Evolutionary conservation across 2,888 invertebrate species (phyloP).

Genomic region (Callosobruchus maculatus): DNA sequence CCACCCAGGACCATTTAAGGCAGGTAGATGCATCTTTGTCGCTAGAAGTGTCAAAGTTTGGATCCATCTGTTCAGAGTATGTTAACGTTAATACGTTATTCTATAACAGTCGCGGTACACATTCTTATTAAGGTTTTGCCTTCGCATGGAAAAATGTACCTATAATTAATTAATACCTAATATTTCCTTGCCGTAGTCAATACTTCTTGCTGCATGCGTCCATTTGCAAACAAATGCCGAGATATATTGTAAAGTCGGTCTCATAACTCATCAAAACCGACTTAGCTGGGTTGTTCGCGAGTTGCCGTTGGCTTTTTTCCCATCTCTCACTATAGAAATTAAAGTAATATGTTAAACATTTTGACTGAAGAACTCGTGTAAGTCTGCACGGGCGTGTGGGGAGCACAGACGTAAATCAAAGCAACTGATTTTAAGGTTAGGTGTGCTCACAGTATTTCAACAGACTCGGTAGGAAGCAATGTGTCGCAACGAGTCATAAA

Average conservation of each 20-base stretch:
- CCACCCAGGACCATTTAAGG: too few relatives aligned
- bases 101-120: too few relatives aligned
- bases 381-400: neutral
- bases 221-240: neutral
- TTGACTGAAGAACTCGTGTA: neutral
- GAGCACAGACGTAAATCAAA: neutral
- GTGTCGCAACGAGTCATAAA: neutral
- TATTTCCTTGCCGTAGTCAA: neutral
- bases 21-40: too few relatives aligned
- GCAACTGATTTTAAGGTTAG: neutral
- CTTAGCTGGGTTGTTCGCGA: neutral
- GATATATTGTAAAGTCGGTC: neutral
- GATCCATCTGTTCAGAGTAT: too few relatives aligned
- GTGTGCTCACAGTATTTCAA: neutral
- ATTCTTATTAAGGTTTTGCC: too few relatives aligned
- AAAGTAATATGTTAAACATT: neutral
- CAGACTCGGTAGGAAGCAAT: neutral
- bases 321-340: neutral
- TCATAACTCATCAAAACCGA: neutral
- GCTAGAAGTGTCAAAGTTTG: too few relatives aligned
- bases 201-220: neutral
- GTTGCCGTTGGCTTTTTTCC: neutral
- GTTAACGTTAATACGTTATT: too few relatives aligned
- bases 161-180: neutral
- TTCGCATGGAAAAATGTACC: neutral